Evolutionary conservation across 1,140 invertebrate genomes (phyloP), one percentile per base, ranked within the genome.

Genomic region (Pseudobourletiella spinata): DNA sequence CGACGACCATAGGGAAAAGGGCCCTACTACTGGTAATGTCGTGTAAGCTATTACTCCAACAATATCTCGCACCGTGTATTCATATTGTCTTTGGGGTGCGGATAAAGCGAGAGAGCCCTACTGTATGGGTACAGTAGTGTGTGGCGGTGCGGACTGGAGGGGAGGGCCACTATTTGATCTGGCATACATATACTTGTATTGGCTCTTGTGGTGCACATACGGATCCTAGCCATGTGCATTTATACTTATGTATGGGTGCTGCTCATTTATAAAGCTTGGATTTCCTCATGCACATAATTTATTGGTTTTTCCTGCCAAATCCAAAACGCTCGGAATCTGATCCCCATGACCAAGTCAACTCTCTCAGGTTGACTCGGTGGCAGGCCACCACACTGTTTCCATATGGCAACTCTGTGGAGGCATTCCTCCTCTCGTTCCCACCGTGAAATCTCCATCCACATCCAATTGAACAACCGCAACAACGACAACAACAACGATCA

Each of bases 221-320:
- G 26, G 22, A 58, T 46, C 2, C 22, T 4, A n/a, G 2, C 24
- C 4, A 6, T 42, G 26, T 32, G 8, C 16, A 42, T 22, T 11
- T 8, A 11, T 39, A 18, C 11, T 25, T 43, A 18, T 8, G 18
- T 2, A 11, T 11, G 2, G 50, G 8, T 14, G 29, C 26, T 24
- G 14, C 32, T 54, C 59, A 60, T 60, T 60, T 54, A 60, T 60
- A 60, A 52, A 20, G 48, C 59, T 60, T 42, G 59, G 44, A 60
- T 60, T 60, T 60, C 59, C 59, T 60, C 59, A 60, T 60, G 50
- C 50, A 52, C 48, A 60, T 60, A 60, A 60, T 60, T 60, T 60
- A 60, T 60, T 42, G 59, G 46, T 60, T 51, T 60, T 32, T 44
- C 24, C 35, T 24, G 16, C 11, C 51, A 26, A 26, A 22, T 48